Base-by-base conservation (phyloP, 1,140 invertebrate species). In the Drosophila guanche region DNA sequence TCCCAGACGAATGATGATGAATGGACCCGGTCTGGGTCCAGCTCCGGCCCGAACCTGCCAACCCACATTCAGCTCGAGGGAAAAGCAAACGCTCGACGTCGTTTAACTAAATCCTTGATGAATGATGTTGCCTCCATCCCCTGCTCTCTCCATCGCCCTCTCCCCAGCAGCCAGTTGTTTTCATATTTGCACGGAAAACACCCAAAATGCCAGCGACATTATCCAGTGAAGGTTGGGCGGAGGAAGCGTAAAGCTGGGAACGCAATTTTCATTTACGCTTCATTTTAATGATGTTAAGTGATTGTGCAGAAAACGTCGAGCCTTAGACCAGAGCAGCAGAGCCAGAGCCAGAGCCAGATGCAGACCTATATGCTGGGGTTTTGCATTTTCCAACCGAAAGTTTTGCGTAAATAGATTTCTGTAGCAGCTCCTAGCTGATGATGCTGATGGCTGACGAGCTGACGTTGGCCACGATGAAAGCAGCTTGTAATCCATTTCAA, bases 281-380 rank as follows among this genome's bases (percentile, higher is more conserved):
- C 83, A 83, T 88, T 88, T 86, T 86, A 86, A 86, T 86, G 83
- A 86, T 86, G 83, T 86, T 86, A 86, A 86, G 83, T 88, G 83
- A 86, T 88, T 86, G 83, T 86, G 83, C 83, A 88, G 83, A 88
- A 86, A 83, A 86, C 57, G 70, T 74, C 69, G 69, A 73, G 63
- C 73, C 60, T 54, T 57, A 56, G 51, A 69, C 50, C 48, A 59
- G 62, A 81, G 41, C 37, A 69, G 46, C 48, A 59, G 62, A 81
- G 33, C 37, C 40, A 12, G 20, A 42, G 12, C 2, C 5, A 40
- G 16, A 60, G 16, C 16, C 45, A 23, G 27, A 4, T 27, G 6
- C 25, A 61, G 25, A 12, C 1, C 16, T 20, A 14, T 8, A 6
- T 7, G 7, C 6, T 0, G 6, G 1, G 27, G 27, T 83, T 83